Evolutionary conservation across 2,888 invertebrate species (phyloP), one percentile per base, ranked within the genome.

Genomic region (Crepidodera aurea): DNA sequence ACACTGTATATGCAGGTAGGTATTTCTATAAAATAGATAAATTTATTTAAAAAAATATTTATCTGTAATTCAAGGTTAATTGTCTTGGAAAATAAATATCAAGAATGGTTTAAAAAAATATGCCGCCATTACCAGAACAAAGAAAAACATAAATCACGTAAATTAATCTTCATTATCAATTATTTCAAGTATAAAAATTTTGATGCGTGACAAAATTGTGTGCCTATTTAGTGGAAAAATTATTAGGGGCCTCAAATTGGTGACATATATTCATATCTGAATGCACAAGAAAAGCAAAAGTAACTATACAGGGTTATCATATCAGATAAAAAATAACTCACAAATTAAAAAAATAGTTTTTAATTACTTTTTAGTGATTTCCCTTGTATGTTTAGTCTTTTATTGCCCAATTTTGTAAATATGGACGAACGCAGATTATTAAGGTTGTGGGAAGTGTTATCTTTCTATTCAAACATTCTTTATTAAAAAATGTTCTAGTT

Each of bases 81-180:
- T 22, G 2, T 22, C 22, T 4, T 6, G 6, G 22, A 22, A 22
- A 22, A 22, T 22, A 22, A 22, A 22, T 4, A 22, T 4, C 22
- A 22, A 22, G n/a, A n/a, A n/a, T n/a, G n/a, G n/a, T 22, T 22
- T 22, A 4, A 6, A 4, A 6, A 22, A 22, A 22, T 22, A 6
- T 2, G 22, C 22, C 22, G 3, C 22, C 6, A 22, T 22, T 22
- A 22, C 2, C 37, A 37, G 37, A 37, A 37, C n/a, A 13, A 42
- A 42, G n/a, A 42, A 42, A 18, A 19, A 42, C n/a, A 22, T 42
- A 42, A 42, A 42, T 42, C 42, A 42, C 19, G 12, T 12, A 34
- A 12, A 42, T 42, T 42, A 42, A 42, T 42, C 42, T 19, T 42
- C 22, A 22, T 42, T 42, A 42, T 42, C 12, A 42, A 42, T 42